Base-by-base conservation (phyloP, 2,888 invertebrate species). In the Drosophila anomalata region DNA sequence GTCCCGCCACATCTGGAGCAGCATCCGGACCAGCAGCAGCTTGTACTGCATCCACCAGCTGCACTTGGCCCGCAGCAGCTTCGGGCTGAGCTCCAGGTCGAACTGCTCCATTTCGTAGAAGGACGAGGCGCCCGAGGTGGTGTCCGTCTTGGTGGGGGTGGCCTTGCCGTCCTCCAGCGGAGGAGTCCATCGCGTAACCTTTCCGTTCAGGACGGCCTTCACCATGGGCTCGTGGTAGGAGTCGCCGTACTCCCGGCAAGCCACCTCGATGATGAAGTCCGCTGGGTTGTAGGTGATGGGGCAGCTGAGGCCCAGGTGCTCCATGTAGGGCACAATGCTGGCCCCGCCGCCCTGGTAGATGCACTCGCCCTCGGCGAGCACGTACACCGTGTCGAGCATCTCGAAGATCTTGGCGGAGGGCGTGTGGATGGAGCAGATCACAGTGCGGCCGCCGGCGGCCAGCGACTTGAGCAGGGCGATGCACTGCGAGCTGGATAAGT, bases 351-450 rank as follows among this genome's bases (percentile, higher is more conserved):
- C 98, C 84, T 97, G 95, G 91, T 97, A 99, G 6, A 97, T 95
- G 90, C 98, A 98, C 79, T 97, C 95, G 0, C 99, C 99, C 51
- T 94, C 95, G 0, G 97, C 95, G 48, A 99, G 94, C 60, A 98
- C 94, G 89, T 98, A 98, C 2, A 98, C 95, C 89, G 98, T 95
- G 92, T 97, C 97, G 90, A 99, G 97, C 93, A 96, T 96, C 12
- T 96, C 94, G 91, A 99, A 98, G 53, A 98, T 93, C 77, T 95
- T 95, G 0, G 98, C 98, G 72, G 97, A 98, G 0, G 99, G 99
- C n/a, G 98, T 98, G 92, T 99, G 99, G 54, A 99, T 95, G 0
- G 98, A 98, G 89, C 98, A 98, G 61, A 99, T 94, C 6, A 99
- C 96, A 0, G 98, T 98, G 31, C 98, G 93, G 0, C 98, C 98